These are phyloP conservation scores for Alethe diademata DNA, from an alignment of 2,113 vertebrate species.

Conservation along the genomic window DNA sequence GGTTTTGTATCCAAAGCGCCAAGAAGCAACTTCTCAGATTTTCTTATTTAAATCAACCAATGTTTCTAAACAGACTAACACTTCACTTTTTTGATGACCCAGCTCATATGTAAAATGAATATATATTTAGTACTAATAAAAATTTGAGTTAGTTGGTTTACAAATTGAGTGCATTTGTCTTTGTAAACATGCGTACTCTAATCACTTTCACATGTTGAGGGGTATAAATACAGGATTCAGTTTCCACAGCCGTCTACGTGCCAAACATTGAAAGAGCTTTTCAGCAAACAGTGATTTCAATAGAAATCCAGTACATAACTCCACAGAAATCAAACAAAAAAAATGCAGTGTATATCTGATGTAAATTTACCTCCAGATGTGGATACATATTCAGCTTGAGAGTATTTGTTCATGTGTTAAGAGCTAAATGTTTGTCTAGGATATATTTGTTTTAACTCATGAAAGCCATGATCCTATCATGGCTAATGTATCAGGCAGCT, in stretches of 20 bases:
- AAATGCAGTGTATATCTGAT: not conserved
- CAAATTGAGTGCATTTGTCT: not conserved
- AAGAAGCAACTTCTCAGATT: not conserved
- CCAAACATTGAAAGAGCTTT: not conserved
- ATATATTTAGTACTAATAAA: not conserved
- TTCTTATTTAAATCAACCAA: not conserved
- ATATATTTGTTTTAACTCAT: not conserved
- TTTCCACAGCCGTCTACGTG: not conserved
- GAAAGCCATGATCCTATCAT: not conserved
- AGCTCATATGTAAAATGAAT: not conserved
- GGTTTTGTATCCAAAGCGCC: not conserved
- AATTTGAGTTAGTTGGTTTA: not conserved
- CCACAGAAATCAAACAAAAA: not conserved
- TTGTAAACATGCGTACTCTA: not conserved
- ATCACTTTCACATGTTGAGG: not conserved
- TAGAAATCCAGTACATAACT: not conserved
- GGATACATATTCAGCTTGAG: not conserved
- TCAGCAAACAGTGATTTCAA: not conserved
- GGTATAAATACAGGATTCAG: not conserved
- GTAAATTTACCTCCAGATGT: not conserved
- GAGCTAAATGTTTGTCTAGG: not conserved
- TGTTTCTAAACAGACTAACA: not conserved
- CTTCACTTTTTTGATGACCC: not conserved
- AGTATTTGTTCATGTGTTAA: not conserved
- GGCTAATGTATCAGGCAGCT: not conserved